Conservation (phyloP, 2,797 vertebrate species). For the Graptemys geographica region DNA sequence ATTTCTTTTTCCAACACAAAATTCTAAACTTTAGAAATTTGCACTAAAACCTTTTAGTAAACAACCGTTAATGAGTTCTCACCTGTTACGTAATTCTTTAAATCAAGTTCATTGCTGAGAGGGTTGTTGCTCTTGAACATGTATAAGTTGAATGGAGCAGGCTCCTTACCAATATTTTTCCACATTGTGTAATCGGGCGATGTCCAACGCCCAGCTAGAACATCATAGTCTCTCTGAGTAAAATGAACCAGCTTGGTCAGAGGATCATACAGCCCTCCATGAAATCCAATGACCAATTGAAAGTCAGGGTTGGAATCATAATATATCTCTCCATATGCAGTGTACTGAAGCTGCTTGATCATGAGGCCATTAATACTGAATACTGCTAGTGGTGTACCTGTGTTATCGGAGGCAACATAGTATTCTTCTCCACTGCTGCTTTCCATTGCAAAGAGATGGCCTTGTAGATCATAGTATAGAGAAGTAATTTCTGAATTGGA, state of each 20-base stretch:
- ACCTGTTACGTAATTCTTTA: conserved; percentile 99
- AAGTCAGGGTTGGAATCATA: conserved; percentile 98
- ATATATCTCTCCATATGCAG: conserved; percentile 97
- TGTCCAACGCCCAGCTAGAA: conserved; percentile 97
- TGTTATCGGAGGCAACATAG: conserved; percentile 99
- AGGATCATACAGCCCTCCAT: conserved; percentile 95
- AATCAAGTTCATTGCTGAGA: conserved; percentile 96
- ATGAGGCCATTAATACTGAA: conserved; percentile 99
- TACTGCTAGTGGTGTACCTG: conserved; percentile 95
- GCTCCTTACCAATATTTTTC: conserved; percentile 96
- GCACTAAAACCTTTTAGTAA: neutral
- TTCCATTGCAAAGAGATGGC: conserved; percentile 99
- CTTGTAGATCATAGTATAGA: conserved; percentile 98
- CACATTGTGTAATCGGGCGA: conserved; percentile 97
- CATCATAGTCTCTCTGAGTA: conserved; percentile 97
- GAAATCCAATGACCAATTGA: conserved; percentile 97
- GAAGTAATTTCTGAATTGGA: conserved; percentile 98
- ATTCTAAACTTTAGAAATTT: neutral
- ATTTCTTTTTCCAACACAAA: neutral
- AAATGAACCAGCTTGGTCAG: conserved; percentile 98
- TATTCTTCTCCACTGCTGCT: conserved; percentile 99
- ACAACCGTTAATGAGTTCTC: conserved; percentile 48
- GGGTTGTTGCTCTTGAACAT: conserved; percentile 99
- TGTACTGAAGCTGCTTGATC: conserved; percentile 99
- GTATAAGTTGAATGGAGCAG: conserved; percentile 95